Base-by-base conservation (phyloP, 1,140 invertebrate species). In the Vanessa tameamea region DNA sequence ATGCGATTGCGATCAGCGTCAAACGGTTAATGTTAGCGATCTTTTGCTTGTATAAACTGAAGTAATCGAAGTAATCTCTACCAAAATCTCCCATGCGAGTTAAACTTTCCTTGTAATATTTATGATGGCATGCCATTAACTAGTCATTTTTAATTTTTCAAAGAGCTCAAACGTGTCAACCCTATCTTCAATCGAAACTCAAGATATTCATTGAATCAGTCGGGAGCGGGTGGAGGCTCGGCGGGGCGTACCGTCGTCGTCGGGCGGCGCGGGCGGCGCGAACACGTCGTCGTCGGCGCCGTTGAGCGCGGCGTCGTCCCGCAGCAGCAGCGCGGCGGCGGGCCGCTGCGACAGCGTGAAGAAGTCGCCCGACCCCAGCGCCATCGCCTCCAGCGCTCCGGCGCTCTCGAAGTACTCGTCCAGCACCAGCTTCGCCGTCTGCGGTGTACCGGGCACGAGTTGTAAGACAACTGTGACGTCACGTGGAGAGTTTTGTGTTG, bases 361-460 rank as follows among this genome's bases (percentile, higher is more conserved):
- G 84, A 93, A 93, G 84, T 93, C 93, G 70, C 92, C 92, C 67
- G 89, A 89, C 26, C 92, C 91, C 70, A 88, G 85, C 73, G 86
- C 89, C 80, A 89, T 82, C 57, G 88, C 88, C 82, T 92, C 89
- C 76, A 92, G 79, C 37, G 86, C 87, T 73, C 87, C 85, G 55
- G 87, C 86, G 78, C 86, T 90, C 84, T 92, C 91, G 87, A 98
- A 98, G 90, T 97, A 96, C 88, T 97, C 96, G 82, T 97, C 97
- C 78, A 98, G 91, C 66, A 97, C 95, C 76, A 97, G 93, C 93
- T 97, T 97, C 63, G 97, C 97, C 77, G 95, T 96, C 97, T 97
- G 82, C 20, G 74, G 68, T 13, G 5, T 23, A 59, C 20, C 13
- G 6, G 16, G 16, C 15, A 7, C 37, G 37, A 43, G 7, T 9